phyloP scores from a whole-genome alignment of 1,140 invertebrate genomes.

The Leptinotarsa defecta region DNA sequence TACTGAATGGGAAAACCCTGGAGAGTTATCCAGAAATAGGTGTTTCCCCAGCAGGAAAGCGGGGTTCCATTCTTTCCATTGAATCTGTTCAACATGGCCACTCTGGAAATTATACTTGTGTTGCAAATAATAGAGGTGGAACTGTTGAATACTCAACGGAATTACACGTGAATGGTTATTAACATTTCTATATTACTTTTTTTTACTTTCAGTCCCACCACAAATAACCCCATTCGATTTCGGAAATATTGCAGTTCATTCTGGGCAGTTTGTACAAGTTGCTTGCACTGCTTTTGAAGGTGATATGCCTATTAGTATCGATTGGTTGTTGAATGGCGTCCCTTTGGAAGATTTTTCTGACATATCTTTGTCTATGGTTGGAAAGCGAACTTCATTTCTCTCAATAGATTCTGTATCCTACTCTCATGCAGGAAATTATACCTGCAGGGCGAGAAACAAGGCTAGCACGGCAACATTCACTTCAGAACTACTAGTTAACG shows the following conservation, averaged over 20 bases:
- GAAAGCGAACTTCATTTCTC: constrained; percentile 72
- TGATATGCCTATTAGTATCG: constrained; percentile 66
- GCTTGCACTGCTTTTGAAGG: constrained; percentile 69
- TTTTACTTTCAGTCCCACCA: constrained; percentile 32
- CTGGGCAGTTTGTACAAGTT: constrained; percentile 72
- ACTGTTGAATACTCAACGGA: constrained; percentile 66
- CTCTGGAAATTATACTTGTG: constrained; percentile 76
- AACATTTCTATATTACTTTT: constrained; percentile 4
- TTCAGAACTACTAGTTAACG: constrained; percentile 68
- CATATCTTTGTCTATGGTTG: constrained; percentile 59
- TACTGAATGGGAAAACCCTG: constrained; percentile 65
- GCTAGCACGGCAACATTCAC: constrained; percentile 73
- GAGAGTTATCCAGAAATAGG: constrained; percentile 56
- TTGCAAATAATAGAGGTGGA: constrained; percentile 69
- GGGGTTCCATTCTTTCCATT: constrained; percentile 69
- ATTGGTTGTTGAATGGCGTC: constrained; percentile 63
- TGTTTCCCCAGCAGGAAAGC: constrained; percentile 59
- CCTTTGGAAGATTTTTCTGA: constrained; percentile 52
- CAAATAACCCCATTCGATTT: constrained; percentile 66
- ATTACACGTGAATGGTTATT: constrained; percentile 66
- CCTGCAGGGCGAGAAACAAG: constrained; percentile 75
- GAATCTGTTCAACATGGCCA: constrained; percentile 68
- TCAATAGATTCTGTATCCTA: constrained; percentile 76
- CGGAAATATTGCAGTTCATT: constrained; percentile 57
- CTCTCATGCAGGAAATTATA: constrained; percentile 78